Base-by-base conservation (phyloP, 2,113 vertebrate species). In the Scalopus aquaticus region DNA sequence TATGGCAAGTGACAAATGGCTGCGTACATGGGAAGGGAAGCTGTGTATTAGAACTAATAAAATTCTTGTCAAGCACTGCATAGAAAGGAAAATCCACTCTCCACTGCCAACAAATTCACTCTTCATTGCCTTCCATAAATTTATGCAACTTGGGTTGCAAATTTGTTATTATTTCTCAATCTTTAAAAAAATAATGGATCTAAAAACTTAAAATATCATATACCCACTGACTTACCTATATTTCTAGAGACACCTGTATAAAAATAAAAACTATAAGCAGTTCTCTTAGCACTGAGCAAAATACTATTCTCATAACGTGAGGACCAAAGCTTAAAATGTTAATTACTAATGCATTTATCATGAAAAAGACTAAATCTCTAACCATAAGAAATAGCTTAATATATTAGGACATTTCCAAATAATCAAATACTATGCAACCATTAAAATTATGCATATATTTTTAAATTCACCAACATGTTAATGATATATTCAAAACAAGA, bases 51-150 rank as follows among this genome's bases (percentile, higher is more conserved):
- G 90, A 84, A 92, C 46, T 81, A 93, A 94, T 95, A 91, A 94
- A 95, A 96, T 84, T 91, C 90, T 64, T 44, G 80, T 54, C 84
- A 87, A 96, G 93, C 65, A 78, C 85, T 73, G 69, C 78, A 60
- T 51, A 83, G 72, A 85, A 85, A 87, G 80, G 84, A 91, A 93
- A 97, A 86, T 54, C 62, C 84, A 78, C 44, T 91, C 93, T 81
- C 92, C 79, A 85, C 26, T 96, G 35, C 85, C 85, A 96, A 77
- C 54, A 85, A 88, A 92, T 85, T 88, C 58, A 78, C 37, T 89
- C 87, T 95, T 94, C 87, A 94, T 88, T 83, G 87, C 90, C 46
- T 80, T 81, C 28, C 72, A 97, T 93, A 95, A 94, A 96, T 96
- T 88, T 84, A 46, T 42, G 65, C 76, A 94, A 87, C 65, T 88